Evolutionary conservation across 2,888 invertebrate genomes (phyloP).

Genomic region (Andricus curvator): DNA sequence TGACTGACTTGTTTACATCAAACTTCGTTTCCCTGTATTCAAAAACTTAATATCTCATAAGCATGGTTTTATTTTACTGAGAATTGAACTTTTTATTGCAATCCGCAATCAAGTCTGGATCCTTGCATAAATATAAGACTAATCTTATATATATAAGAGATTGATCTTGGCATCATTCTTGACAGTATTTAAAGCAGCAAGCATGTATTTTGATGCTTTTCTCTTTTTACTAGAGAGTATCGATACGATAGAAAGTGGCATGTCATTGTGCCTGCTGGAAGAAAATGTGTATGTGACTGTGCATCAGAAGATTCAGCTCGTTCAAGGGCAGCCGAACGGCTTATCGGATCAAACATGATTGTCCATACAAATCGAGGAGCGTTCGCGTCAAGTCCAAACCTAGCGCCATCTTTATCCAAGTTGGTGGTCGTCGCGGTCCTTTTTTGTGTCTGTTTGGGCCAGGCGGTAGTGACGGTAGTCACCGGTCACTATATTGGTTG

Average conservation of each 20-base stretch:
- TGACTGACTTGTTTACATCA: too few species aligned
- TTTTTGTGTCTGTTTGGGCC: conserved; percentile 19
- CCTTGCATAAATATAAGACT: neutral
- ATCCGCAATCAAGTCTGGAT: neutral
- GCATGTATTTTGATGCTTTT: neutral
- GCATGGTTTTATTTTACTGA: too few species aligned
- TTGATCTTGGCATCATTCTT: conserved; percentile 3
- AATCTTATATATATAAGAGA: neutral
- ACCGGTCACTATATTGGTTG: conserved; percentile 18
- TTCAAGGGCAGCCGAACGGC: conserved; percentile 3
- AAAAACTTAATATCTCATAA: too few species aligned
- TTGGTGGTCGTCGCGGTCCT: conserved; percentile 20
- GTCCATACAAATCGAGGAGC: conserved; percentile 13
- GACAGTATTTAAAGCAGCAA: conserved; percentile 8
- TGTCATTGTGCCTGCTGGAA: conserved; percentile 23
- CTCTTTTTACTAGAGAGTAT: neutral
- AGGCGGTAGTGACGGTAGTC: neutral
- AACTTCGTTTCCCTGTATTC: too few species aligned
- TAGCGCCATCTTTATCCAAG: conserved; percentile 37
- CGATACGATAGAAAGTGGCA: conserved; percentile 34
- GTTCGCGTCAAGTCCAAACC: conserved; percentile 10
- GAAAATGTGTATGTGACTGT: neutral
- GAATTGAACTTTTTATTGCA: too few species aligned
- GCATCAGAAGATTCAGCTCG: neutral
- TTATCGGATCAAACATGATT: conserved; percentile 14